Evolutionary conservation across 2,113 vertebrate species (phyloP), one percentile per base, ranked within the genome.

Genomic region (Bagarius yarrelli): DNA sequence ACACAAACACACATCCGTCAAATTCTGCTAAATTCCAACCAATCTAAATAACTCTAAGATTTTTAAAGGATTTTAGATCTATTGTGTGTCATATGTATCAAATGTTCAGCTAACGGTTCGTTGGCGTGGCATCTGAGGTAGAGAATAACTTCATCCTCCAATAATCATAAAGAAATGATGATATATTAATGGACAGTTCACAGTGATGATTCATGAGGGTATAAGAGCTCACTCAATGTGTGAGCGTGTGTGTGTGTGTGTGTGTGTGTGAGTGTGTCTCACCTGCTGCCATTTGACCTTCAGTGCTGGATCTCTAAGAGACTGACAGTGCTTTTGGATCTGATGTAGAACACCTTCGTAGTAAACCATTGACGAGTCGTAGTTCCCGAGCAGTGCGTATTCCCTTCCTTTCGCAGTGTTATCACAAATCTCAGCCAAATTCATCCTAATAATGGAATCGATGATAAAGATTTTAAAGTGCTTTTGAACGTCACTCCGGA

Each of bases 331-430:
- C 82, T 96, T 96, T 75, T 97, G 94, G 89, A 99, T 98, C 90
- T 99, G 96, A 36, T 99, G 96, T 78, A 98, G 94, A 83, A 99
- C 97, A 19, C 97, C 98, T 86, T 98, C 96, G 87, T 99, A 99
- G 89, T 99, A 99, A 0, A 99, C 96, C 87, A 96, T 92, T 19
- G 98, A 97, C 2, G 97, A 97, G 88, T 99, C 98, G 3, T 99
- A 99, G 90, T 97, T 98, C 67, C 98, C 98, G 80, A 99, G 94
- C 60, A 99, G 90, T 11, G 97, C 98, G 80, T 97, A 99, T 91
- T 99, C 98, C 84, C 96, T 93, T 78, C 95, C 97, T 89, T 96
- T 99, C 91, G 98, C 97, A 83, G 96, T 96, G 84, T 99, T 98
- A 91, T 99, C 96, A 34, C 93, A 97, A 80, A 99, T 98, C 86